Percentiles rank a stretch among this genome's conserved stretches.
Conservation (phyloP, 1,140 invertebrate genomes). For the Papilio helenus region DNA sequence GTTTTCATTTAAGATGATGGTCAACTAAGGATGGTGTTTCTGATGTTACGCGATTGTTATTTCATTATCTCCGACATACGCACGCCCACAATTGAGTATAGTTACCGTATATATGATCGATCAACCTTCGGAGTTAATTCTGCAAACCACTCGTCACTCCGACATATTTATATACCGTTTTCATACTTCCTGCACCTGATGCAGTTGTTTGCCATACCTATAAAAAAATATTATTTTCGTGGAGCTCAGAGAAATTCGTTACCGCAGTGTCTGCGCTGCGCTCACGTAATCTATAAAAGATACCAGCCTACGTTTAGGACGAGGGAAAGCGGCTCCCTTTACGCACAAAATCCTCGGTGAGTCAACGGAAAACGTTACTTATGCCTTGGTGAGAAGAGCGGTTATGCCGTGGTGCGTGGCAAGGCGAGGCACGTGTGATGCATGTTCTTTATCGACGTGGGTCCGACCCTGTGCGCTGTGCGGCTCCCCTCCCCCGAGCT, state of each 20-base stretch:
- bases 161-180: too few relatives aligned
- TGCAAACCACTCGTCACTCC: too few relatives aligned
- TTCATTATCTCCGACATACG: too few relatives aligned
- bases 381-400: conserved; percentile 30
- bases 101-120: too few relatives aligned
- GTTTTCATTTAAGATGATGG: too few relatives aligned
- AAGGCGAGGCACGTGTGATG: conserved; percentile 71
- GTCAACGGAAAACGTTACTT: conserved; percentile 47
- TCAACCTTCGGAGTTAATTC: too few relatives aligned
- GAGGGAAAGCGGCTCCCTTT: conserved; percentile 71
- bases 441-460: conserved; percentile 71
- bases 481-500: conserved; percentile 38
- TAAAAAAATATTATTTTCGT: neutral
- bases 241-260: too few relatives aligned
- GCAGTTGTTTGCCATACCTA: too few relatives aligned
- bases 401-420: conserved; percentile 50
- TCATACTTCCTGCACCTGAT: too few relatives aligned
- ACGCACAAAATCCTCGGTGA: conserved; percentile 53
- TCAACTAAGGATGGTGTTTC: too few relatives aligned
- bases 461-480: conserved; percentile 57
- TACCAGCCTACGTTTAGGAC: conserved; percentile 71
- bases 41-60: too few relatives aligned
- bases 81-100: too few relatives aligned
- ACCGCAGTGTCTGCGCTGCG: neutral
- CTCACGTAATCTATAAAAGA: neutral